Conservation (phyloP, 1,140 invertebrate genomes). For the Dufourea novaeangliae region DNA sequence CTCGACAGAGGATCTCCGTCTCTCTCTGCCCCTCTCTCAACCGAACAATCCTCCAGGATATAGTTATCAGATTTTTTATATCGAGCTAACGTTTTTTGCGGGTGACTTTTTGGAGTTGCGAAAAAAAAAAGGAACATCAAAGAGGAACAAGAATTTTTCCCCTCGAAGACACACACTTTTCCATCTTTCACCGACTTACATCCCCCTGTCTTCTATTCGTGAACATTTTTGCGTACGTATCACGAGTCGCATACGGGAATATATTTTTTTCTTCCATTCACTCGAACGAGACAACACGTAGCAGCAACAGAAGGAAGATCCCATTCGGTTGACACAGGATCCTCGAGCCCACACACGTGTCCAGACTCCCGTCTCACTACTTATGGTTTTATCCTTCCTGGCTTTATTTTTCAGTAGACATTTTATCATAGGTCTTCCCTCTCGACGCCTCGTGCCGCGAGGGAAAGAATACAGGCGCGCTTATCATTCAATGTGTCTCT, state of each 20-base stretch:
- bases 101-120: constrained; percentile 69
- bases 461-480: constrained; percentile 46
- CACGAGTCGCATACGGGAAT: constrained; percentile 24
- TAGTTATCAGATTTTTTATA: constrained; percentile 58
- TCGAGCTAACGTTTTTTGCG: constrained; percentile 72
- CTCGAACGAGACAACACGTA: constrained; percentile 35
- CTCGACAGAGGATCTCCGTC: constrained; percentile 15
- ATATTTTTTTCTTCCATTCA: constrained; percentile 38
- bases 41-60: neutral
- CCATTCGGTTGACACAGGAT: constrained; percentile 50
- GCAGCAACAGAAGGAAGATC: constrained; percentile 36
- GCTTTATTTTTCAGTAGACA: constrained; percentile 72
- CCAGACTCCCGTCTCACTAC: constrained; percentile 46
- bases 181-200: constrained; percentile 51
- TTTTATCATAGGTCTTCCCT: constrained; percentile 75
- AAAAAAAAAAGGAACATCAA: constrained; percentile 11
- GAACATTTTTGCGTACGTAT: constrained; percentile 56
- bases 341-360: constrained; percentile 28
- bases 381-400: constrained; percentile 65
- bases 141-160: constrained; percentile 58
- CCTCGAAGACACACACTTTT: constrained; percentile 47
- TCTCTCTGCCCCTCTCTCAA: neutral
- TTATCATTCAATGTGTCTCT: neutral
- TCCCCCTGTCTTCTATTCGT: constrained; percentile 58
- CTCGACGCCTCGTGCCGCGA: constrained; percentile 72